phyloP scores from a whole-genome alignment of 2,888 invertebrate species.

The Sialis lutaria region DNA sequence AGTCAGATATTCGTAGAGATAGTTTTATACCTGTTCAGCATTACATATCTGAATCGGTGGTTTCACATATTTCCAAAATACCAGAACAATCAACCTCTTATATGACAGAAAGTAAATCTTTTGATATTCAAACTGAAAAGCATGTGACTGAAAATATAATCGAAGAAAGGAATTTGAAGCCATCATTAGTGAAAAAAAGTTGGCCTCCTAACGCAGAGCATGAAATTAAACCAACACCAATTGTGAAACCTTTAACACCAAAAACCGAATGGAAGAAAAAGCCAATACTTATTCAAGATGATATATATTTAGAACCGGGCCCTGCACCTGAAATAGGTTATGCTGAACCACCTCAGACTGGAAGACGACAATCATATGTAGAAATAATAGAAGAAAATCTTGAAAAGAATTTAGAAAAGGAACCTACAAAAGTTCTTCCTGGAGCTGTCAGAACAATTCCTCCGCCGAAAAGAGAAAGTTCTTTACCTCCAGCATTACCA shows the following conservation, averaged over 20 bases:
- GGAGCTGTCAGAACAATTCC: constrained; percentile 36
- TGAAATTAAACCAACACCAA: constrained; percentile 29
- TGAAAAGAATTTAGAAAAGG: constrained; percentile 30
- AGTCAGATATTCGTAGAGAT: too few relatives aligned
- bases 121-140: constrained; percentile 10
- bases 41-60: constrained; percentile 25
- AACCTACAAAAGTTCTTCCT: constrained; percentile 33
- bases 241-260: constrained; percentile 26
- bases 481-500: constrained; percentile 23
- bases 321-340: constrained; percentile 49
- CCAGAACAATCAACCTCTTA: constrained; percentile 13
- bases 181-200: constrained; percentile 28
- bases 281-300: constrained; percentile 26
- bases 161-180: constrained; percentile 25
- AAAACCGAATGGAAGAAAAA: constrained; percentile 13
- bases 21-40: constrained; percentile 15
- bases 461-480: constrained; percentile 19
- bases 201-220: constrained; percentile 26
- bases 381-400: constrained; percentile 37
- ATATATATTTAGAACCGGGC: constrained; percentile 42
- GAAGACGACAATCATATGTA: constrained; percentile 33
- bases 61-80: constrained; percentile 24
- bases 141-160: constrained; percentile 16
- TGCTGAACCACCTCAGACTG: constrained; percentile 30
- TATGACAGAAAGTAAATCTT: background rate